Percentiles rank a stretch among this genome's conserved stretches.
phyloP scores from a whole-genome alignment of 35 echinoderm and acorn worm genomes.

The Apostichopus californicus region DNA sequence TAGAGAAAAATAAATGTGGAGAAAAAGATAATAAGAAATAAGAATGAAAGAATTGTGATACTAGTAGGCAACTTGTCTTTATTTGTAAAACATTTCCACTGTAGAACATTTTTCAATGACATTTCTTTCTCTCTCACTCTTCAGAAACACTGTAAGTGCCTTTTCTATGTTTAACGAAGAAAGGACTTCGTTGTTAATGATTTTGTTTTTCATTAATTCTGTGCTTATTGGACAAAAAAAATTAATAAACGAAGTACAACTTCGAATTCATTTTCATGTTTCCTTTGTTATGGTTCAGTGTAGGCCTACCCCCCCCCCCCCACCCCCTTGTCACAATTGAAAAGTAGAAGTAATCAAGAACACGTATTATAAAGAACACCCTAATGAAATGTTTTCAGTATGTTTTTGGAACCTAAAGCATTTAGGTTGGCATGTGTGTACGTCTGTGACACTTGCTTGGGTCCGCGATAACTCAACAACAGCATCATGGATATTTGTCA shows the following conservation, averaged over 20 bases:
- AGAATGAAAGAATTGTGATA: background rate
- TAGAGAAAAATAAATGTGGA: background rate
- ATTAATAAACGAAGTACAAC: constrained; percentile 11
- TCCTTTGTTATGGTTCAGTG: background rate
- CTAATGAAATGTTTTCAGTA: too few relatives aligned
- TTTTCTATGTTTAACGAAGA: constrained; percentile 30
- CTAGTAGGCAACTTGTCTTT: background rate
- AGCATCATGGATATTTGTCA: too few relatives aligned
- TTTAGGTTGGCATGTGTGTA: too few relatives aligned
- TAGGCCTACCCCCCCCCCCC: background rate
- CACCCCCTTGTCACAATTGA: too few relatives aligned
- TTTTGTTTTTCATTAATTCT: constrained; percentile 10
- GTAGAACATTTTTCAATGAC: background rate
- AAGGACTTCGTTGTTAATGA: constrained; percentile 36
- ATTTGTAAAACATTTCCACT: background rate
- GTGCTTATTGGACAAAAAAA: background rate
- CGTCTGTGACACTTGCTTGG: too few relatives aligned
- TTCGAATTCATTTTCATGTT: background rate
- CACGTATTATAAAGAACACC: too few relatives aligned
- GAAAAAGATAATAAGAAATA: background rate
- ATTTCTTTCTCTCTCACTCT: background rate
- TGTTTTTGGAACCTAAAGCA: too few relatives aligned
- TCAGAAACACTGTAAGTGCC: constrained; percentile 44
- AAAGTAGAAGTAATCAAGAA: too few relatives aligned
- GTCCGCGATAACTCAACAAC: too few relatives aligned